These are phyloP conservation scores for Agonopterix arenella DNA, from an alignment of 2,888 invertebrate species.

Conservation along the genomic window DNA sequence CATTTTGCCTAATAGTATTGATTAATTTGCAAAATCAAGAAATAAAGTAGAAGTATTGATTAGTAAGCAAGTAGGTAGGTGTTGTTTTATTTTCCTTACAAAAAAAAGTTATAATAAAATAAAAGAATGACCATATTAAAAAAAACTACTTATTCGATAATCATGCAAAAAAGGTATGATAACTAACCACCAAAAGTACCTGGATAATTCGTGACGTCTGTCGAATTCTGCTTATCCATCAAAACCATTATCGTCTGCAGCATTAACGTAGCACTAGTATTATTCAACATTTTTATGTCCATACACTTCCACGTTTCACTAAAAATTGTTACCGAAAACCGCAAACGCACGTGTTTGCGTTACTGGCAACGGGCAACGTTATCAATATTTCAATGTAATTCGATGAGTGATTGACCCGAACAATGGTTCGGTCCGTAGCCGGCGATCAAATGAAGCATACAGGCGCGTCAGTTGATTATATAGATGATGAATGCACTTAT, in stretches of 20 bases:
- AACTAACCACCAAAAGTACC: conserved; percentile 53
- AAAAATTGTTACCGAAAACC: conserved; percentile 12
- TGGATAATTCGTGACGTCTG: conserved; percentile 55
- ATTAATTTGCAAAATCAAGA: too few species aligned
- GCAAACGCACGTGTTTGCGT: conserved; percentile 15
- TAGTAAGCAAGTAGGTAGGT: too few species aligned
- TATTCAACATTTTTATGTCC: conserved; percentile 51
- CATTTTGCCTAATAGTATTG: too few species aligned
- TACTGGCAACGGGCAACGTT: conserved; percentile 17
- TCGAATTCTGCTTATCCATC: conserved; percentile 67
- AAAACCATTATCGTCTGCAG: conserved; percentile 70
- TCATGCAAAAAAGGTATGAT: not conserved
- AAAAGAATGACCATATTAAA: too few species aligned
- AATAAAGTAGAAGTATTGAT: too few species aligned
- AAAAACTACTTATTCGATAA: too few species aligned
- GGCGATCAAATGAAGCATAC: conserved; percentile 44
- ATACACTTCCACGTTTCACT: conserved; percentile 12
- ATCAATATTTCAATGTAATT: conserved; percentile 29
- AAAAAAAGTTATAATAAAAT: too few species aligned
- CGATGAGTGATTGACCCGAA: conserved; percentile 25
- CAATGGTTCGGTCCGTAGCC: conserved; percentile 27
- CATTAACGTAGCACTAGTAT: conserved; percentile 68
- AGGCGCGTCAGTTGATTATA: conserved; percentile 45
- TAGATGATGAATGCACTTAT: conserved; percentile 41
- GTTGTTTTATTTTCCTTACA: too few species aligned